A percentile compares a stretch with the other conserved stretches of the same genome.
Conservation (phyloP, 2,113 vertebrate genomes). For the Lipophrys pholis region DNA sequence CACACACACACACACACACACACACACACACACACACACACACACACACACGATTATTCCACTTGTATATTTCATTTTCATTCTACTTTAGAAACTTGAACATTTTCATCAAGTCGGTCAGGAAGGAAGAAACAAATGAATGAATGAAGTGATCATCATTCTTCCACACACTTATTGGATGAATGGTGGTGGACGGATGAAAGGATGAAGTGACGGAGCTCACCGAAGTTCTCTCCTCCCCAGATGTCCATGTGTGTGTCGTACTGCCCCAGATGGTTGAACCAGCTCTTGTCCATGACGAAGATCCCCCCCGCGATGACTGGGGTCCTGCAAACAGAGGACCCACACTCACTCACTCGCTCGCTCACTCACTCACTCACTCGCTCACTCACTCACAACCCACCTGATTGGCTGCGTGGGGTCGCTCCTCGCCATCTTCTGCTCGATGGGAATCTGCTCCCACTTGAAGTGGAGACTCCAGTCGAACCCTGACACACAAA, state of each 20-base stretch:
- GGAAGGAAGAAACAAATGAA: too few species aligned
- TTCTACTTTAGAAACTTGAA: too few species aligned
- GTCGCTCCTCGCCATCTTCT: slow-evolving; percentile 96
- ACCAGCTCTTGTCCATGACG: slow-evolving; percentile 97
- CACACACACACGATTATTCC: too few species aligned
- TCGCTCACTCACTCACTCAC: too few species aligned
- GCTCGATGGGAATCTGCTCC: slow-evolving; percentile 99
- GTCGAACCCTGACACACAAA: slow-evolving; percentile 90
- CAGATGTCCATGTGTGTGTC: slow-evolving; percentile 99
- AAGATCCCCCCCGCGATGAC: slow-evolving; percentile 99
- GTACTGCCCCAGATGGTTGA: slow-evolving; percentile 98
- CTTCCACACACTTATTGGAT: too few species aligned
- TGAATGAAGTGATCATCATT: too few species aligned
- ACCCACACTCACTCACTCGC: neutral
- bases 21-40: too few species aligned
- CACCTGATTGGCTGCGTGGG: slow-evolving; percentile 94
- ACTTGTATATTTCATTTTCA: too few species aligned
- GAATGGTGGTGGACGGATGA: too few species aligned
- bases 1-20: too few species aligned
- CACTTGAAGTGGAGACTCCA: slow-evolving; percentile 99
- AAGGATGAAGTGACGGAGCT: slow-evolving; percentile 68
- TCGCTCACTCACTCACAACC: too few species aligned
- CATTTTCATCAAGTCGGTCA: too few species aligned
- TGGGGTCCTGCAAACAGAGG: slow-evolving; percentile 87
- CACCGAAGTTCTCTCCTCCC: slow-evolving; percentile 99